phyloP scores from a whole-genome alignment of 2,888 invertebrate genomes.

The Scelioninae gen. 1 region DNA sequence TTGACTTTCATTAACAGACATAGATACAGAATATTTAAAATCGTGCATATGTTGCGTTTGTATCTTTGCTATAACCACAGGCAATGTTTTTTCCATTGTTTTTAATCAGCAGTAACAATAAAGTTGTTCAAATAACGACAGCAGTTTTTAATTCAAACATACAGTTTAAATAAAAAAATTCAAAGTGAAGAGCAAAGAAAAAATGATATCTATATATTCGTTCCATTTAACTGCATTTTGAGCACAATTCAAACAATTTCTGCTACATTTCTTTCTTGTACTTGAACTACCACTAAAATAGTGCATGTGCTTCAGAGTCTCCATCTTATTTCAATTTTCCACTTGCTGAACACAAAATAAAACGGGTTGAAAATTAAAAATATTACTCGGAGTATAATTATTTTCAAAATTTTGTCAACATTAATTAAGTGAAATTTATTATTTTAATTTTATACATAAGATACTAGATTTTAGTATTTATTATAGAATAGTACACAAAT shows the following conservation, averaged over 20 bases:
- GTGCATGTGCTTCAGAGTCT: neutral
- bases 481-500: too few relatives aligned
- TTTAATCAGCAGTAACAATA: neutral
- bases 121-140: neutral
- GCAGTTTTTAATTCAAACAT: neutral
- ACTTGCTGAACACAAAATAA: constrained; percentile 9
- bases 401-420: neutral
- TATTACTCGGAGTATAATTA: neutral
- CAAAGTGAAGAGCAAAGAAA: neutral
- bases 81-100: neutral
- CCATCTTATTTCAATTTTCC: constrained; percentile 19
- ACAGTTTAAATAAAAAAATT: neutral
- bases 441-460: too few relatives aligned
- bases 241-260: neutral
- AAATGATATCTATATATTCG: neutral
- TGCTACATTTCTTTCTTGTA: neutral
- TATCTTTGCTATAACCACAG: neutral
- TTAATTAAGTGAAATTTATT: too few relatives aligned
- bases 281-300: constrained; percentile 4
- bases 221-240: neutral
- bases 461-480: too few relatives aligned
- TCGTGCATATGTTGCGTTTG: neutral
- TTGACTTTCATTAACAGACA: constrained; percentile 27
- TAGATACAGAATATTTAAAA: constrained; percentile 10
- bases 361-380: neutral